phyloP scores from a whole-genome alignment of 1,140 invertebrate species.

The Leptinotarsa lineolata region DNA sequence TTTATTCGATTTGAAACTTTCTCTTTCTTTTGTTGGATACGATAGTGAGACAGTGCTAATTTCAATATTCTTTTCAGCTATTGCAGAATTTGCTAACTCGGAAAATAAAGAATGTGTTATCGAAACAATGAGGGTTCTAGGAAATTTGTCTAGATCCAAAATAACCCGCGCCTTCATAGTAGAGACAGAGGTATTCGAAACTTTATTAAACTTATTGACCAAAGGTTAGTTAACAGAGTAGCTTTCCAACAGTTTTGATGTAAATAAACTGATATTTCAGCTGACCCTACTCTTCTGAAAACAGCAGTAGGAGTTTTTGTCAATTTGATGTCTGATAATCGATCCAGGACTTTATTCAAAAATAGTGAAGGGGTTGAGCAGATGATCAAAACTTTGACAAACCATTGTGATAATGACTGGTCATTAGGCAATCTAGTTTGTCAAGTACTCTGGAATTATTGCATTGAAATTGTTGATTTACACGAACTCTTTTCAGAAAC shows the following conservation, averaged over 20 bases:
- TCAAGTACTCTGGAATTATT: constrained; percentile 74
- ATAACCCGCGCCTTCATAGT: constrained; percentile 63
- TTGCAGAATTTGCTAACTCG: constrained; percentile 49
- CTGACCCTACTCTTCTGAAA: constrained; percentile 63
- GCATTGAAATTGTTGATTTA: constrained; percentile 62
- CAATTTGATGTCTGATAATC: constrained; percentile 70
- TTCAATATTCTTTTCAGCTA: constrained; percentile 41
- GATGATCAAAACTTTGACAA: constrained; percentile 61
- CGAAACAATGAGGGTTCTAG: constrained; percentile 68
- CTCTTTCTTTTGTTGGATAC: too few species aligned
- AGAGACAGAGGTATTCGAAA: constrained; percentile 56
- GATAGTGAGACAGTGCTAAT: not conserved
- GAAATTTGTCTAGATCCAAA: constrained; percentile 68
- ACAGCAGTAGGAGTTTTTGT: constrained; percentile 70
- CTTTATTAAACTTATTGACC: constrained; percentile 44
- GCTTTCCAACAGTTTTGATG: constrained; percentile 9
- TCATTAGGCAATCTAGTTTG: constrained; percentile 65
- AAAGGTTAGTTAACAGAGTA: constrained; percentile 40
- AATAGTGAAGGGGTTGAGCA: constrained; percentile 56
- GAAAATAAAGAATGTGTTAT: constrained; percentile 63
- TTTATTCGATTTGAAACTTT: too few species aligned
- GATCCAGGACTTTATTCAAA: constrained; percentile 61
- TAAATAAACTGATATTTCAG: constrained; percentile 52
- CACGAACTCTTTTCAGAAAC: constrained; percentile 59
- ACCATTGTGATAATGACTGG: constrained; percentile 65